Evolutionary conservation across 2,113 vertebrate genomes (phyloP).

Genomic region (Indicator maculatus): DNA sequence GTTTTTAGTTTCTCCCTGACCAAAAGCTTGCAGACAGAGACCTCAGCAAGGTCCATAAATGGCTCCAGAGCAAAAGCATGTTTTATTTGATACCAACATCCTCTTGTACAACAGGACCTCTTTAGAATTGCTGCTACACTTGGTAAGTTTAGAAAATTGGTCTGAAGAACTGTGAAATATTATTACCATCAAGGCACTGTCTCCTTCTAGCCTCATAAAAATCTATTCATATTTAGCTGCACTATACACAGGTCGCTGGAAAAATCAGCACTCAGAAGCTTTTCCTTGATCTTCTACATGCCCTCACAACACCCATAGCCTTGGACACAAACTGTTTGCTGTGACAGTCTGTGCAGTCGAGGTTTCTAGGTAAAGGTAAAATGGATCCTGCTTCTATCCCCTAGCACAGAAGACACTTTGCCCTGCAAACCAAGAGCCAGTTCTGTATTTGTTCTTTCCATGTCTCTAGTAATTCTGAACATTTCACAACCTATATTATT

Average conservation of each 20-base stretch:
- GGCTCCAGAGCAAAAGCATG: not conserved
- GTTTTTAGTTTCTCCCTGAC: not conserved
- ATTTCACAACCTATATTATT: not conserved
- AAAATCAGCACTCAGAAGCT: not conserved
- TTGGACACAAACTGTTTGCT: not conserved
- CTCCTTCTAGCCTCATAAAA: not conserved
- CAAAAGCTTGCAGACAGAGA: not conserved
- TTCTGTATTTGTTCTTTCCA: conserved; percentile 12
- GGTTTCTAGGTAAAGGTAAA: not conserved
- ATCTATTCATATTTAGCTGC: not conserved
- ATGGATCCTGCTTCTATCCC: not conserved
- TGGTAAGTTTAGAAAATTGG: not conserved
- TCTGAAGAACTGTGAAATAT: not conserved
- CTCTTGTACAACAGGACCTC: not conserved
- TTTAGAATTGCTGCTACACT: not conserved
- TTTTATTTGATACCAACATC: not conserved
- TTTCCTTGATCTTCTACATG: not conserved
- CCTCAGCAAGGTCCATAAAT: not conserved
- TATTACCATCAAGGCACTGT: not conserved
- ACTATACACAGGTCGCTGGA: not conserved
- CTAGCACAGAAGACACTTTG: not conserved
- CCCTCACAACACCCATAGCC: not conserved
- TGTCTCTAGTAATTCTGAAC: not conserved
- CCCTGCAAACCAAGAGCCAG: not conserved
- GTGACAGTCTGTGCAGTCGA: not conserved